phyloP scores from a whole-genome alignment of 1,140 invertebrate species.

The Paramacrobiotus metropolitanus region DNA sequence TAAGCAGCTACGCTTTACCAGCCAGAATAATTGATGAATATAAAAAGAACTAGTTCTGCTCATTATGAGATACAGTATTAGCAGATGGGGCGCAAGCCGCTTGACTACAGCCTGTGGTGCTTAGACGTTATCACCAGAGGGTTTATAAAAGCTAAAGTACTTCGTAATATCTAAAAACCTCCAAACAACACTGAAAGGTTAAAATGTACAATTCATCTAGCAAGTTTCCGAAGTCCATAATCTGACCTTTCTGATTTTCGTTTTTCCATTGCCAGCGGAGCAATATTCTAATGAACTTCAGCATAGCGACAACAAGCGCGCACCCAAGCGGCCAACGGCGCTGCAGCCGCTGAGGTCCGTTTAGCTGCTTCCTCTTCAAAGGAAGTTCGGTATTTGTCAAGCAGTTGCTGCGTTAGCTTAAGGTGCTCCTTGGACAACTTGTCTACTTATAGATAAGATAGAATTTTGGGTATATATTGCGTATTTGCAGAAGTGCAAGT shows the following conservation, averaged over 20 bases:
- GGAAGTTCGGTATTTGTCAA: slow-evolving; percentile 51
- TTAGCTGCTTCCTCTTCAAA: slow-evolving; percentile 59
- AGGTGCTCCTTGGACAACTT: slow-evolving; percentile 92
- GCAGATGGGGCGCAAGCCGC: no score
- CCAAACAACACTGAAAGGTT: no score
- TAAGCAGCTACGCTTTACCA: no score
- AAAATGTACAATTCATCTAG: not conserved
- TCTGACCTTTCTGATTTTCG: slow-evolving; percentile 43
- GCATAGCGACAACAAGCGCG: slow-evolving; percentile 79
- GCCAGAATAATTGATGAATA: no score
- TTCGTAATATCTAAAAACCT: not conserved
- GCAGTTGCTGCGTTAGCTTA: slow-evolving; percentile 31
- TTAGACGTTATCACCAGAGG: not conserved
- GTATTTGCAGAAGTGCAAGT: no score
- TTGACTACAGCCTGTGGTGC: not conserved
- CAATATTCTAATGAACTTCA: slow-evolving; percentile 64
- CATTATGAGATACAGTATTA: no score
- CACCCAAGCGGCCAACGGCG: slow-evolving; percentile 89
- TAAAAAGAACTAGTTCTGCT: no score
- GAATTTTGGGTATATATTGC: no score
- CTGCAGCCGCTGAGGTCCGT: slow-evolving; percentile 76
- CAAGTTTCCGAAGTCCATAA: not conserved
- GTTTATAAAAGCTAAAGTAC: not conserved
- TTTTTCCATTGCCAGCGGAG: slow-evolving; percentile 67
- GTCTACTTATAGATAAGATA: slow-evolving; percentile 33